These are phyloP conservation scores for Plectus sambesii DNA, from an alignment of 1,140 invertebrate genomes.

Conservation along the genomic window DNA sequence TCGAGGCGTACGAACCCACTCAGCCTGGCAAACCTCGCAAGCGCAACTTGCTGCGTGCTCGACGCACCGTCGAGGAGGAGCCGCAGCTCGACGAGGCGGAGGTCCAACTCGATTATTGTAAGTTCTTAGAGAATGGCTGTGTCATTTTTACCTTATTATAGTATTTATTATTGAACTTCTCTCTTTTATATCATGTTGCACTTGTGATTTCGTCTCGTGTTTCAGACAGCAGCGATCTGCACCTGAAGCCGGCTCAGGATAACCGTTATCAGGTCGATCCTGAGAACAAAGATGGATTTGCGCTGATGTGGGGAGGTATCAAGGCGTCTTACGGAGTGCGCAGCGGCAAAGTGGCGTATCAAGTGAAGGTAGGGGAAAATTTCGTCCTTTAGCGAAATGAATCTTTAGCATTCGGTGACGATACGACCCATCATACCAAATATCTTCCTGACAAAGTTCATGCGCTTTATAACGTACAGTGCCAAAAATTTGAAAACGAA, in stretches of 20 bases:
- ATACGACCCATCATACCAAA: too few relatives aligned
- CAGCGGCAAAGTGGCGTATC: slow-evolving; percentile 2
- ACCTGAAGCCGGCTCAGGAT: slow-evolving; percentile 19
- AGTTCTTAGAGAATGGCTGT: too few relatives aligned
- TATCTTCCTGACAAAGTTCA: too few relatives aligned
- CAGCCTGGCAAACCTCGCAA: slow-evolving; percentile 1
- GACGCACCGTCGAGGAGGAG: slow-evolving; percentile 16
- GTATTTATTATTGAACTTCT: slow-evolving; percentile 2
- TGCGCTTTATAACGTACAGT: too few relatives aligned
- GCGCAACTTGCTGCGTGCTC: slow-evolving; percentile 9
- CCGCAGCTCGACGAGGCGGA: slow-evolving; percentile 15
- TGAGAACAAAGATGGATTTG: slow-evolving; percentile 22
- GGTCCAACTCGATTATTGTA: slow-evolving; percentile 25
- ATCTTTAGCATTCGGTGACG: too few relatives aligned
- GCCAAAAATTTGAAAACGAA: too few relatives aligned
- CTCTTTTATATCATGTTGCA: neutral
- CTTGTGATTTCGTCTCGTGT: neutral
- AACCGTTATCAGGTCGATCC: slow-evolving; percentile 19
- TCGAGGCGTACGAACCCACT: slow-evolving; percentile 5
- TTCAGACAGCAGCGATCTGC: slow-evolving; percentile 24
- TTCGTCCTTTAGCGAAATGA: too few relatives aligned
- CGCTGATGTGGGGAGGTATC: slow-evolving; percentile 25
- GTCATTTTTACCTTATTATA: neutral
- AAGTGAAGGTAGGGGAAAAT: slow-evolving; percentile 6
- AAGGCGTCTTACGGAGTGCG: slow-evolving; percentile 19